Conservation (phyloP, 2,888 invertebrate genomes). For the Plutella xylostella region DNA sequence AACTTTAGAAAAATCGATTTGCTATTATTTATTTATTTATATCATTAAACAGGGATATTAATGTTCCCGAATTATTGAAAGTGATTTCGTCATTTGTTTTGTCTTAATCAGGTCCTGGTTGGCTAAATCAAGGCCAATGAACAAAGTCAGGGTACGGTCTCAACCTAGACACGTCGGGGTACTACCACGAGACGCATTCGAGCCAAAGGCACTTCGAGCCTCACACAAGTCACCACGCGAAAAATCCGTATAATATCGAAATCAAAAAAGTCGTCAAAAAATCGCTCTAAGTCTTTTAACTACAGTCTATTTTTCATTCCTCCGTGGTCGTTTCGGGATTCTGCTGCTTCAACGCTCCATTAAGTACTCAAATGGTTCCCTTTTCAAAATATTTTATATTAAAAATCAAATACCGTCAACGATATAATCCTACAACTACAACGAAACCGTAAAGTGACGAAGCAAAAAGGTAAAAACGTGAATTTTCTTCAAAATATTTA, state of each 20-base stretch:
- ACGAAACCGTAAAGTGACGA: slow-evolving; percentile 3
- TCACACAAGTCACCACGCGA: slow-evolving; percentile 50
- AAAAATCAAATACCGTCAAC: not conserved
- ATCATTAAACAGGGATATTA: too few relatives aligned
- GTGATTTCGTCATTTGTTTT: too few relatives aligned
- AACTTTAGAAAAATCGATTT: slow-evolving; percentile 30
- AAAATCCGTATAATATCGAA: slow-evolving; percentile 53
- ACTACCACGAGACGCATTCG: slow-evolving; percentile 22
- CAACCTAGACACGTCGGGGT: not conserved
- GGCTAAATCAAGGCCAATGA: too few relatives aligned
- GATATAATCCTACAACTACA: not conserved
- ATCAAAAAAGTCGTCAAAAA: slow-evolving; percentile 59
- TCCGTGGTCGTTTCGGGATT: slow-evolving; percentile 58
- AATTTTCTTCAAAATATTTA: slow-evolving; percentile 32
- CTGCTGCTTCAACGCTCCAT: not conserved
- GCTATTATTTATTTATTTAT: slow-evolving; percentile 6
- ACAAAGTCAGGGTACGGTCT: too few relatives aligned
- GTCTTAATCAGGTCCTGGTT: too few relatives aligned
- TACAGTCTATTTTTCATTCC: slow-evolving; percentile 54
- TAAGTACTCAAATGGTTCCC: slow-evolving; percentile 1
- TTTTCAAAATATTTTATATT: not conserved
- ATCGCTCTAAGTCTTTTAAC: slow-evolving; percentile 61
- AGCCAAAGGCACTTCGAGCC: slow-evolving; percentile 58
- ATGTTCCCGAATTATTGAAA: too few relatives aligned
- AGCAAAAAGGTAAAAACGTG: slow-evolving; percentile 34